Evolutionary conservation across 2,888 invertebrate species (phyloP), one percentile per base, ranked within the genome.

Genomic region (Ichneumoninae sp.): DNA sequence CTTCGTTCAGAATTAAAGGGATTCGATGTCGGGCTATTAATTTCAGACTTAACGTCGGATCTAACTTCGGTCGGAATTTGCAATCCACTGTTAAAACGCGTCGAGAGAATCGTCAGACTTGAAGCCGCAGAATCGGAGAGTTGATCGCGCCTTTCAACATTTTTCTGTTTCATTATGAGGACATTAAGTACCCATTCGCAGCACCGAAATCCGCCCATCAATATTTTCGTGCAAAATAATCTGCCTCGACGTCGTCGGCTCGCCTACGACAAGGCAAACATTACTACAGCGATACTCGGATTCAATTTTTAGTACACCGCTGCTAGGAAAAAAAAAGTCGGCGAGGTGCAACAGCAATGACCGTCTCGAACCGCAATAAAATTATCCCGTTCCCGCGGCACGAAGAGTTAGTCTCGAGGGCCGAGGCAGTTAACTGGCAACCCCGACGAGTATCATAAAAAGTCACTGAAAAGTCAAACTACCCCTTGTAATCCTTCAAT

Each of bases 391-490:
- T 79, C 74, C 70, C 77, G 81, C 36, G 54, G 66, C 63, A 78
- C 50, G 60, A 75, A 69, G 81, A 83, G 73, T 83, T 76, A 76
- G 76, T 74, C 10, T 36, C 30, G 63, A 81, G 75, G 76, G 81
- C 81, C 73, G 79, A 81, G 73, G 26, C 65, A 80, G 76, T 85
- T 83, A 84, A 85, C 73, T 83, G 80, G 70, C 76, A 81, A 83
- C 85, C 84, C 82, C 81, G 83, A 85, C 75, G 44, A 81, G 77
- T 70, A 70, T 57, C 80, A 86, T 85, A 84, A 87, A 87, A 77
- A 66, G 50, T 10, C 57, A 71, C 65, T 26, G 73, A 70, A 80
- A 83, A 86, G 85, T 79, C 63, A 82, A 70, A 68, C 83, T 79
- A 80, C 85, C 78, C 83, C 80, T 79, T 76, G 82, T 75, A 80